Percentiles rank a stretch among this genome's conserved stretches.
Evolutionary conservation across 2,113 vertebrate genomes (phyloP).

Genomic region (Petrocephalus microphthalmus): DNA sequence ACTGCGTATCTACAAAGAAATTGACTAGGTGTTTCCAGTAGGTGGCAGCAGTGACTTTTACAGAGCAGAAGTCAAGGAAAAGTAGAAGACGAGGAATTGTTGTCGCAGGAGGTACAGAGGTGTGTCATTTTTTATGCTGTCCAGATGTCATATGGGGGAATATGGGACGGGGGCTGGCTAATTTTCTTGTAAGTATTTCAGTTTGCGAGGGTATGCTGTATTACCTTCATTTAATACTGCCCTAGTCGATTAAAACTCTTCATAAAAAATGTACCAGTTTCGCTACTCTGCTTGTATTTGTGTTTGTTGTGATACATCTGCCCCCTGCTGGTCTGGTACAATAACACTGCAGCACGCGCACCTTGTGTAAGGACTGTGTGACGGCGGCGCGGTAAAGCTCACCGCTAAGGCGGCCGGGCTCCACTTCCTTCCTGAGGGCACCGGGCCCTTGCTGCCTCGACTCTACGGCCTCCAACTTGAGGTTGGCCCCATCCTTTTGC

Average conservation of each 20-base stretch:
- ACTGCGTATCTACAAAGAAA: neutral
- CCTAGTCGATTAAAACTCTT: neutral
- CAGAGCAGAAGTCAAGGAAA: neutral
- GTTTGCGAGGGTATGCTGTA: neutral
- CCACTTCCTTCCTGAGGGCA: slow-evolving; percentile 49
- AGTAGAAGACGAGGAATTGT: neutral
- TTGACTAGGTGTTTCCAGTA: neutral
- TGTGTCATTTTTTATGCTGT: neutral
- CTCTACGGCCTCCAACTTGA: slow-evolving; percentile 56
- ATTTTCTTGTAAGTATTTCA: neutral
- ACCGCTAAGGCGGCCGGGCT: slow-evolving; percentile 66
- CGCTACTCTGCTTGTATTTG: neutral
- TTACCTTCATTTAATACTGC: neutral
- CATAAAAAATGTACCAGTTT: neutral
- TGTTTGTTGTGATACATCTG: neutral
- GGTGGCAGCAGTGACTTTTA: neutral
- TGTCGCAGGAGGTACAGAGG: neutral
- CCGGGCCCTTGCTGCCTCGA: slow-evolving; percentile 45
- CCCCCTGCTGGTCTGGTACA: neutral
- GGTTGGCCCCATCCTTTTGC: slow-evolving; percentile 43
- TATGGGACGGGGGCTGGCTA: neutral
- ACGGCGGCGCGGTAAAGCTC: too few species aligned
- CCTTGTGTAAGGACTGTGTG: too few species aligned
- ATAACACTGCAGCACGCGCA: neutral
- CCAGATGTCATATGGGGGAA: too few species aligned